phyloP scores from a whole-genome alignment of 2,888 invertebrate species.

The Eutolmus rufibarbis region DNA sequence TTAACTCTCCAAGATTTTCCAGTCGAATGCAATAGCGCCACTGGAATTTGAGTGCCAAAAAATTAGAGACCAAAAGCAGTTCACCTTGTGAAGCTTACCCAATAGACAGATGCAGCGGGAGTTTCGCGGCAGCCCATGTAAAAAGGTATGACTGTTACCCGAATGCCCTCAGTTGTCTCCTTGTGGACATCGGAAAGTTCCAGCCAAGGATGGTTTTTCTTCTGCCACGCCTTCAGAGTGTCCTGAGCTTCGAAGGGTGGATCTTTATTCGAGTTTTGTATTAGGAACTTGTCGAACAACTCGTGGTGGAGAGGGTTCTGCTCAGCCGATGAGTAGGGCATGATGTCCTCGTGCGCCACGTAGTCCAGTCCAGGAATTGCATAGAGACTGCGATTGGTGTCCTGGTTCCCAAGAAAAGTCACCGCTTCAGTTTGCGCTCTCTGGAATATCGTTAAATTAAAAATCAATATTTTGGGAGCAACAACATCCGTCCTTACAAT shows the following conservation, averaged over 20 bases:
- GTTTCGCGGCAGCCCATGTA: slow-evolving; percentile 95
- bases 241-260: slow-evolving; percentile 89
- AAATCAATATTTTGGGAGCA: background rate
- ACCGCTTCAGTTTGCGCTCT: slow-evolving; percentile 98
- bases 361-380: slow-evolving; percentile 98
- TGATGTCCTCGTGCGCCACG: slow-evolving; percentile 96
- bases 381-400: slow-evolving; percentile 91
- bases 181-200: slow-evolving; percentile 96
- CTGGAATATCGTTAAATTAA: slow-evolving; percentile 57
- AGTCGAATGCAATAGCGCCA: slow-evolving; percentile 98
- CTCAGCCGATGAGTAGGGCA: slow-evolving; percentile 91
- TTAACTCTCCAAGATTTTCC: slow-evolving; percentile 89
- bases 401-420: slow-evolving; percentile 95
- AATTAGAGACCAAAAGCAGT: background rate
- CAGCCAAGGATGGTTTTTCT: slow-evolving; percentile 96
- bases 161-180: slow-evolving; percentile 94
- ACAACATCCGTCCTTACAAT: slow-evolving; percentile 64
- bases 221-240: slow-evolving; percentile 93
- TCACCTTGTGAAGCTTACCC: slow-evolving; percentile 59
- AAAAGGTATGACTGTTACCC: slow-evolving; percentile 98
- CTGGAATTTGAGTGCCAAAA: slow-evolving; percentile 62
- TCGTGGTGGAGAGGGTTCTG: slow-evolving; percentile 92
- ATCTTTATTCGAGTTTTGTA: slow-evolving; percentile 78
- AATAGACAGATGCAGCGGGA: slow-evolving; percentile 90
- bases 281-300: slow-evolving; percentile 93